phyloP scores from a whole-genome alignment of 2,888 invertebrate species.

The Kryphioiulus occultus region DNA sequence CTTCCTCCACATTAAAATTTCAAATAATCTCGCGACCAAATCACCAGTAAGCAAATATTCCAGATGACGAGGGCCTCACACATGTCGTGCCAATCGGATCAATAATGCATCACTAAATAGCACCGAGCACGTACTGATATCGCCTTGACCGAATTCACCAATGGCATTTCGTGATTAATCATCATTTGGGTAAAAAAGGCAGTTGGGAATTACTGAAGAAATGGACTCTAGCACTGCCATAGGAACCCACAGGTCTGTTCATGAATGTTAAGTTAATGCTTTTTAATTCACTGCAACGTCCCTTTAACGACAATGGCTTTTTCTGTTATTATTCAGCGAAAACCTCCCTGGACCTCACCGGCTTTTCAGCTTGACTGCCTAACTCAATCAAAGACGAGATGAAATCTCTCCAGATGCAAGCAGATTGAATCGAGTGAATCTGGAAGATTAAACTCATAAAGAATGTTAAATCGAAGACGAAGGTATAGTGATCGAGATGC shows the following conservation, averaged over 20 bases:
- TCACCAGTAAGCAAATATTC: background rate
- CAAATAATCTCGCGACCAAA: background rate
- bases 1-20: too few species aligned
- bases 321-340: background rate
- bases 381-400: constrained; percentile 20
- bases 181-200: too few species aligned
- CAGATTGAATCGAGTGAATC: background rate
- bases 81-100: background rate
- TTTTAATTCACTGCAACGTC: background rate
- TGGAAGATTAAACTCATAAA: constrained; percentile 12
- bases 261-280: background rate
- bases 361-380: background rate
- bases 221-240: too few species aligned
- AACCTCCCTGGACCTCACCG: background rate
- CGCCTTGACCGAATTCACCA: background rate
- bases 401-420: background rate
- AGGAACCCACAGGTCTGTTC: background rate
- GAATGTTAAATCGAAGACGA: constrained; percentile 12
- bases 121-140: background rate
- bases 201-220: too few species aligned
- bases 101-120: background rate
- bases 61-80: background rate
- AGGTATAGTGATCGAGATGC: background rate
- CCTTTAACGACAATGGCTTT: background rate
- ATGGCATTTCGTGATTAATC: background rate